phyloP scores from a whole-genome alignment of 2,797 vertebrate species.

The Neomorphus geoffroyi region DNA sequence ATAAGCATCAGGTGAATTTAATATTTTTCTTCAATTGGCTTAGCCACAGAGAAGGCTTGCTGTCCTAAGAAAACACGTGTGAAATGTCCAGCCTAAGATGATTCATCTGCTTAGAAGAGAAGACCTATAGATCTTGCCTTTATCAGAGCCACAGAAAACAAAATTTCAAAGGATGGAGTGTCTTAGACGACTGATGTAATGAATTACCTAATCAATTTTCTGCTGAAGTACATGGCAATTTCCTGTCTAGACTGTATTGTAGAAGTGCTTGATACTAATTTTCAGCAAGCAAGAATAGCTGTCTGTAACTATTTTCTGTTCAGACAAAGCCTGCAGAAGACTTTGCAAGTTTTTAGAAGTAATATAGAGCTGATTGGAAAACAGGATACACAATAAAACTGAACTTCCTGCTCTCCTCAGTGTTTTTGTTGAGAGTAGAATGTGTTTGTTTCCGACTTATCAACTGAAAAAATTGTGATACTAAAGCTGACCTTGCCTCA shows the following conservation, averaged over 20 bases:
- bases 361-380: not conserved
- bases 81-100: constrained; percentile 43
- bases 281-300: constrained; percentile 37
- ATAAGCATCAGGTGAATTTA: constrained; percentile 42
- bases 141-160: constrained; percentile 62
- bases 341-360: not conserved
- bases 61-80: constrained; percentile 26
- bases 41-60: constrained; percentile 18
- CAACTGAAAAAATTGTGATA: not conserved
- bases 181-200: constrained; percentile 61
- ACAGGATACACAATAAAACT: not conserved
- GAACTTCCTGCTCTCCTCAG: not conserved
- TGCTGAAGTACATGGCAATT: constrained; percentile 61
- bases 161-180: constrained; percentile 45
- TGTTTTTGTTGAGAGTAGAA: not conserved
- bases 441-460: not conserved
- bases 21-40: constrained; percentile 35
- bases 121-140: constrained; percentile 58
- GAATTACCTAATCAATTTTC: constrained; percentile 63
- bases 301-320: constrained; percentile 11
- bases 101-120: constrained; percentile 18
- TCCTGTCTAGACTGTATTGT: constrained; percentile 52
- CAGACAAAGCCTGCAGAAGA: constrained; percentile 21
- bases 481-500: not conserved
- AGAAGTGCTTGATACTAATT: constrained; percentile 64